Conservation (phyloP, 2,113 vertebrate genomes). For the Leptobrachium leishanense region DNA sequence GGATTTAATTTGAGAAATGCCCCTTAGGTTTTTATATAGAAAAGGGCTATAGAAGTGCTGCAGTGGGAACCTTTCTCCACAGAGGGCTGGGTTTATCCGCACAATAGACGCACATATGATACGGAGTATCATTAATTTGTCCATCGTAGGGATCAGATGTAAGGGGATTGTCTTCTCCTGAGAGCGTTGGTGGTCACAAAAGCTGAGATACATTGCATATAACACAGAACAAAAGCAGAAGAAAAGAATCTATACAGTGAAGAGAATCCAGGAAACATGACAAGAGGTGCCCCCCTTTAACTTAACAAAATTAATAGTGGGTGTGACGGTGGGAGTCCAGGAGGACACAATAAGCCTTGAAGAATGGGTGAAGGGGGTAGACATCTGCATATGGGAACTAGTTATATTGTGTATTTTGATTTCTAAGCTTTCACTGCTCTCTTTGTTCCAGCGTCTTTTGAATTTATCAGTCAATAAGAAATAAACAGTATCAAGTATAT, state of each 20-base stretch:
- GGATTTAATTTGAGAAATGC: too few relatives aligned
- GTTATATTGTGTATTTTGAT: not conserved
- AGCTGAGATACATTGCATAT: slow-evolving; percentile 52
- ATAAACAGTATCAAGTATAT: not conserved
- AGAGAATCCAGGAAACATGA: slow-evolving; percentile 51
- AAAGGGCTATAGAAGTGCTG: slow-evolving; percentile 36
- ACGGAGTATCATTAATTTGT: slow-evolving; percentile 53
- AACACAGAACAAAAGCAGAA: slow-evolving; percentile 57
- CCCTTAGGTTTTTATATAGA: slow-evolving; percentile 23
- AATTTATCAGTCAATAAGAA: not conserved
- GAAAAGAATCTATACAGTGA: slow-evolving; percentile 45
- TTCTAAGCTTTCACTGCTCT: not conserved
- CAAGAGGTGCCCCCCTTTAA: slow-evolving; percentile 52
- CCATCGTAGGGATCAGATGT: slow-evolving; percentile 55
- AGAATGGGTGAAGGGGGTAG: slow-evolving; percentile 31
- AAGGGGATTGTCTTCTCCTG: slow-evolving; percentile 51
- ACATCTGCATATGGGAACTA: not conserved
- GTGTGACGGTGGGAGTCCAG: slow-evolving; percentile 31
- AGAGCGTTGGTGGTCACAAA: slow-evolving; percentile 52
- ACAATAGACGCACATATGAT: slow-evolving; percentile 41
- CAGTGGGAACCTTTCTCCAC: slow-evolving; percentile 39
- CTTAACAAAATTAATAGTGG: slow-evolving; percentile 50
- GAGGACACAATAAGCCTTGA: slow-evolving; percentile 41
- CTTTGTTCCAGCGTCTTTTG: not conserved
- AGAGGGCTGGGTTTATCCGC: slow-evolving; percentile 48